phyloP scores from a whole-genome alignment of 2,113 vertebrate genomes.

The Ondatra zibethicus region DNA sequence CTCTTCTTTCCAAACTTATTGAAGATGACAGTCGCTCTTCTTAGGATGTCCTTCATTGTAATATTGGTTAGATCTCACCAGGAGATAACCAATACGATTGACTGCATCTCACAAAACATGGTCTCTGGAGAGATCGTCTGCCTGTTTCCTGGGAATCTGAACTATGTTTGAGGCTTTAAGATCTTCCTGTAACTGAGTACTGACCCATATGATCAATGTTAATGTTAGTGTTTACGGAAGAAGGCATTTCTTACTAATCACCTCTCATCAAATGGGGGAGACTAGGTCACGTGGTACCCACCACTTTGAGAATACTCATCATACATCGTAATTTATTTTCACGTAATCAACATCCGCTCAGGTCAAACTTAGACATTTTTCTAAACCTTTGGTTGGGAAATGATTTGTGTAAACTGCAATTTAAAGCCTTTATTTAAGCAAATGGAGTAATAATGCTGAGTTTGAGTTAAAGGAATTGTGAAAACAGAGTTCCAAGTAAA shows the following conservation, averaged over 20 bases:
- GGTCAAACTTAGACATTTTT: background rate
- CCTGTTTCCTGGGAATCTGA: background rate
- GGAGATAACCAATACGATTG: background rate
- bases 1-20: background rate
- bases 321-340: background rate
- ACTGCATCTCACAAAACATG: background rate
- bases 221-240: background rate
- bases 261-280: background rate
- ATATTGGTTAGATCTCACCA: background rate
- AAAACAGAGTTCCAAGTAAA: background rate
- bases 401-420: background rate
- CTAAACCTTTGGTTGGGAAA: background rate
- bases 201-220: background rate
- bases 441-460: background rate
- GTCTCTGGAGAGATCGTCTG: background rate
- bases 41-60: background rate
- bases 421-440: background rate
- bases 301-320: background rate
- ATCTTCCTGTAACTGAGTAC: background rate
- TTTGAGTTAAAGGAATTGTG: background rate
- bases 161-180: accelerated
- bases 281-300: background rate
- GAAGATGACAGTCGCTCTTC: background rate
- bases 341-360: background rate
- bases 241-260: background rate